phyloP scores from a whole-genome alignment of 2,113 vertebrate genomes.

The Callospermophilus lateralis region DNA sequence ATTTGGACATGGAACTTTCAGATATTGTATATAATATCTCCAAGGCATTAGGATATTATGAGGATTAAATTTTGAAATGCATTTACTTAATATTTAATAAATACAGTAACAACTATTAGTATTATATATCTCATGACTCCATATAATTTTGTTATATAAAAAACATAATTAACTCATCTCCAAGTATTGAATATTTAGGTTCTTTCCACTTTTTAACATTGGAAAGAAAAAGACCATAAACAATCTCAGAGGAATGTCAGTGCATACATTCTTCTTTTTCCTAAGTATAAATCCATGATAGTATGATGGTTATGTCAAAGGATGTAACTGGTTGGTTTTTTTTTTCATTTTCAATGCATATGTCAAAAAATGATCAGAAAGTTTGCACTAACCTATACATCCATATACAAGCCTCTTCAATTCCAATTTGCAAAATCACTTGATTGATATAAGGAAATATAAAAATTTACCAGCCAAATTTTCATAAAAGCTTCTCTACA shows the following conservation, averaged over 20 bases:
- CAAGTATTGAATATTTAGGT: not conserved
- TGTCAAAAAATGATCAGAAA: constrained; percentile 8
- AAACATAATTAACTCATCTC: not conserved
- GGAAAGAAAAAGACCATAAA: not conserved
- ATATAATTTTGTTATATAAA: not conserved
- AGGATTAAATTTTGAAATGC: constrained; percentile 28
- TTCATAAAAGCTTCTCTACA: not conserved
- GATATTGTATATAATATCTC: not conserved
- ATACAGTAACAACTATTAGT: not conserved
- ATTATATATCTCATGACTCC: not conserved
- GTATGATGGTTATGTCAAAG: not conserved
- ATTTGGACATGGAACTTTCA: not conserved
- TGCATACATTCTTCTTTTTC: not conserved
- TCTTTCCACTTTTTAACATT: not conserved
- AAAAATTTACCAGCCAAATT: not conserved
- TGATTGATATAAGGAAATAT: not conserved
- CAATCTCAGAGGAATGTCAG: not conserved
- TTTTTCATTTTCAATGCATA: not conserved
- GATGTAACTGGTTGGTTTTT: not conserved
- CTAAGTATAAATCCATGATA: not conserved
- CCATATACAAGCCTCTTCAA: not conserved
- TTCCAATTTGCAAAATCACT: not conserved
- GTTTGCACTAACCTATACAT: not conserved
- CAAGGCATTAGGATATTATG: not conserved
- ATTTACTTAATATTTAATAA: constrained; percentile 41